Percentiles rank a stretch among this genome's conserved stretches.
Evolutionary conservation across 2,797 vertebrate species (phyloP).

Genomic region (Trematomus bernacchii): DNA sequence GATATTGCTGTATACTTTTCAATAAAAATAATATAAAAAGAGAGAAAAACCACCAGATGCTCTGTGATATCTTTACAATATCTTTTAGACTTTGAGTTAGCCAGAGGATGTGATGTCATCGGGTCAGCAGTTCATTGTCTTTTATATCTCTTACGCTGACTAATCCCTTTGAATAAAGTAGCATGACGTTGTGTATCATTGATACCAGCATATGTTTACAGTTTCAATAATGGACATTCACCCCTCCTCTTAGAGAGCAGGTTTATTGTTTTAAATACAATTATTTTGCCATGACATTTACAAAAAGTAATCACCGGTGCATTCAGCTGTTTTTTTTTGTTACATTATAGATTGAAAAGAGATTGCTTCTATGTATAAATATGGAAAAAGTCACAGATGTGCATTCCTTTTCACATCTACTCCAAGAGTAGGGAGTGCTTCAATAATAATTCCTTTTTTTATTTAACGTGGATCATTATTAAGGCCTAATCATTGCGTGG

Average conservation of each 20-base stretch:
- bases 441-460: background rate
- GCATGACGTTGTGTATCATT: background rate
- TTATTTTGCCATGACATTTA: background rate
- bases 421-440: no score
- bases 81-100: background rate
- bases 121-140: background rate
- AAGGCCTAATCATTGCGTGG: background rate
- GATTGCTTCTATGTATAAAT: background rate
- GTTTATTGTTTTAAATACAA: background rate
- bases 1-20: background rate
- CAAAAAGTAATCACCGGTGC: background rate
- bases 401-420: background rate
- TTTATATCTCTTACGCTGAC: background rate
- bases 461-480: background rate
- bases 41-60: background rate
- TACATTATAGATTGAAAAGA: background rate
- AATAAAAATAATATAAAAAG: conserved; percentile 1
- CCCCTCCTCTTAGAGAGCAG: background rate
- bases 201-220: background rate
- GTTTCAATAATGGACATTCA: background rate
- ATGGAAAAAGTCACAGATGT: background rate
- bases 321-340: no score
- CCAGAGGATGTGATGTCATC: background rate
- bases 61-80: background rate
- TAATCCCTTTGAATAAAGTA: background rate